A percentile compares a stretch with the other conserved stretches of the same genome.
phyloP scores from a whole-genome alignment of 1,140 invertebrate genomes.

The Lordiphosa collinella region DNA sequence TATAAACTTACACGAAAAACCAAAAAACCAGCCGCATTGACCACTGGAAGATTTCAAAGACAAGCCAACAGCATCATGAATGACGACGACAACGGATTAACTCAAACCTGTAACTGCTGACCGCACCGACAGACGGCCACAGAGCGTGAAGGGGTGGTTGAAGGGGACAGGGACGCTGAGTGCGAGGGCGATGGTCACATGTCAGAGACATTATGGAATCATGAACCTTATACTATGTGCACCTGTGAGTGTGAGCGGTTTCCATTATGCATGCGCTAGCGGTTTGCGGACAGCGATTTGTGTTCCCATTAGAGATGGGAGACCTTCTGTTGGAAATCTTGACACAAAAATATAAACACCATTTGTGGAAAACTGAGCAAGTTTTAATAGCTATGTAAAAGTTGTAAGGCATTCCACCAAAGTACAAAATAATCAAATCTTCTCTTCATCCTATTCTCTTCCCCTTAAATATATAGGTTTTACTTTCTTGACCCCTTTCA shows the following conservation, averaged over 20 bases:
- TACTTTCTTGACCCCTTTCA: too few relatives aligned
- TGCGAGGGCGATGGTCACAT: slow-evolving; percentile 41
- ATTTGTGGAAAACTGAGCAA: too few relatives aligned
- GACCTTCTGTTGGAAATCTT: slow-evolving; percentile 6
- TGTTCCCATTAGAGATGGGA: slow-evolving; percentile 25
- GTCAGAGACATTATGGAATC: slow-evolving; percentile 74
- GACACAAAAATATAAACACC: background rate
- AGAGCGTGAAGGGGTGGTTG: background rate
- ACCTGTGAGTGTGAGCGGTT: slow-evolving; percentile 30
- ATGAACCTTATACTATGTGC: slow-evolving; percentile 47
- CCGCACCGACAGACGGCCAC: slow-evolving; percentile 38
- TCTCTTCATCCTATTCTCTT: too few relatives aligned
- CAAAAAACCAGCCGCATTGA: slow-evolving; percentile 48
- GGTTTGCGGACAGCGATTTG: slow-evolving; percentile 46
- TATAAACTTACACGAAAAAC: slow-evolving; percentile 27
- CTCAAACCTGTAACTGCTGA: slow-evolving; percentile 66
- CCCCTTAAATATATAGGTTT: too few relatives aligned
- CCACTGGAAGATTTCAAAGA: slow-evolving; percentile 67
- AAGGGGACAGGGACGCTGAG: background rate
- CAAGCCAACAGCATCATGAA: slow-evolving; percentile 50
- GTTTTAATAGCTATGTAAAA: too few relatives aligned
- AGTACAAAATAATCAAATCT: too few relatives aligned
- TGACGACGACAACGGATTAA: slow-evolving; percentile 58
- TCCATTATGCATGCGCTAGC: slow-evolving; percentile 49
- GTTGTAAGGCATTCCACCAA: too few relatives aligned